Evolutionary conservation across 1,140 invertebrate genomes (phyloP).

Genomic region (Drosophila biarmipes): DNA sequence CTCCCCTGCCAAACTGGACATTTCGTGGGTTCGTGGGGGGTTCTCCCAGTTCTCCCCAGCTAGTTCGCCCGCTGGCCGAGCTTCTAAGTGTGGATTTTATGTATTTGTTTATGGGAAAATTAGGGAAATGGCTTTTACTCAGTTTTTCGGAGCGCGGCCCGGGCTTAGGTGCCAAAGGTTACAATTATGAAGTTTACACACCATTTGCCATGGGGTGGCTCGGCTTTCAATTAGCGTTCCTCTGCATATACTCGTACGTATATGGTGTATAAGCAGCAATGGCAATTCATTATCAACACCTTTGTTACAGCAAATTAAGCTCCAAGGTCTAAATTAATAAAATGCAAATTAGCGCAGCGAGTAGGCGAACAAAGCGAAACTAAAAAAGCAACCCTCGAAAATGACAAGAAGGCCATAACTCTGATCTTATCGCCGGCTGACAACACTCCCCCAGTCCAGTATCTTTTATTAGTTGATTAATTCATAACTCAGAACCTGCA

Average conservation of each 20-base stretch:
- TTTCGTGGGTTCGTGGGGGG: conserved; percentile 7
- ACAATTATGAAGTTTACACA: conserved; percentile 83
- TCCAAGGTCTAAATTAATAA: conserved; percentile 69
- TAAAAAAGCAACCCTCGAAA: conserved; percentile 49
- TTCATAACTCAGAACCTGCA: conserved; percentile 64
- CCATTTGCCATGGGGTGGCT: conserved; percentile 65
- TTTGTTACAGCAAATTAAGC: conserved; percentile 82
- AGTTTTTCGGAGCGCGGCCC: conserved; percentile 32
- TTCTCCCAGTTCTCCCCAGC: conserved; percentile 5
- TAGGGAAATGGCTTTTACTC: conserved; percentile 80
- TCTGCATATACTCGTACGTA: neutral
- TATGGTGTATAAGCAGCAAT: conserved; percentile 20
- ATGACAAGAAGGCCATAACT: conserved; percentile 23
- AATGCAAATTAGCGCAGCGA: conserved; percentile 62
- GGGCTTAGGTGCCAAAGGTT: conserved; percentile 74
- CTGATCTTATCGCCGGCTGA: conserved; percentile 62
- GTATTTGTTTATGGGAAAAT: conserved; percentile 84
- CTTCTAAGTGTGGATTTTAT: conserved; percentile 84
- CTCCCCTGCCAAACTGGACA: conserved; percentile 22
- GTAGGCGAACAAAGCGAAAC: conserved; percentile 40
- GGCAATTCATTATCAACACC: conserved; percentile 79
- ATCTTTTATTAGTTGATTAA: conserved; percentile 75
- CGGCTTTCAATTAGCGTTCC: conserved; percentile 53
- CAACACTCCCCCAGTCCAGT: conserved; percentile 18
- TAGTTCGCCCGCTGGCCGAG: conserved; percentile 42